Percentiles rank a stretch among this genome's conserved stretches.
phyloP scores from a whole-genome alignment of 2,888 invertebrate species.

The Maniola hyperantus region DNA sequence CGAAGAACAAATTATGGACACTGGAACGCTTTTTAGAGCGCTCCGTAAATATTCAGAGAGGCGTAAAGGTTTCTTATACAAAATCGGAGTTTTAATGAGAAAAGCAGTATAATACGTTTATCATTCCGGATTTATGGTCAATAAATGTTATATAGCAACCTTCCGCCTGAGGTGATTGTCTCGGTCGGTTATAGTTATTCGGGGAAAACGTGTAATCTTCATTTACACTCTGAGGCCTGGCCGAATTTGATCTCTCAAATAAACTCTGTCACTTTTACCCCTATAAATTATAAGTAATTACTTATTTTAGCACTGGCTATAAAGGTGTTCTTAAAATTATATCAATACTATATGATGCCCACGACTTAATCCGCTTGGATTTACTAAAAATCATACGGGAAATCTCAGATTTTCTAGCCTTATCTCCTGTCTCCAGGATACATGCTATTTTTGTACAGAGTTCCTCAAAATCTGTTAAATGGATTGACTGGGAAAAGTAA shows the following conservation, averaged over 20 bases:
- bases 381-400: too few species aligned
- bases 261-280: conserved; percentile 16
- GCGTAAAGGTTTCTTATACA: conserved; percentile 50
- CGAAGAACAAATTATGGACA: conserved; percentile 41
- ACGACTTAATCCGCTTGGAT: too few species aligned
- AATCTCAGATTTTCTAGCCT: too few species aligned
- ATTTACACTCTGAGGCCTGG: conserved; percentile 31
- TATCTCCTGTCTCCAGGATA: too few species aligned
- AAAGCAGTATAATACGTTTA: conserved; percentile 50
- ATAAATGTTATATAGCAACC: conserved; percentile 47
- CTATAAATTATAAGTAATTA: conserved; percentile 13
- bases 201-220: conserved; percentile 36
- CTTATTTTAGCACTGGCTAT: conserved; percentile 7
- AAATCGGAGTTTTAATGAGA: conserved; percentile 52
- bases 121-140: conserved; percentile 51
- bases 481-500: too few species aligned
- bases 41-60: conserved; percentile 51
- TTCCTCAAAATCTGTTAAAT: too few species aligned
- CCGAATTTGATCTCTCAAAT: conserved; percentile 22
- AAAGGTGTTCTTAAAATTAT: not conserved
- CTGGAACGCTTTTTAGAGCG: conserved; percentile 50
- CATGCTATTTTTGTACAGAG: too few species aligned
- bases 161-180: conserved; percentile 39
- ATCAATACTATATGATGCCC: not conserved
- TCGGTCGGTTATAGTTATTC: conserved; percentile 39